Conservation (phyloP, 2,113 vertebrate genomes). For the Oophaga pumilio region DNA sequence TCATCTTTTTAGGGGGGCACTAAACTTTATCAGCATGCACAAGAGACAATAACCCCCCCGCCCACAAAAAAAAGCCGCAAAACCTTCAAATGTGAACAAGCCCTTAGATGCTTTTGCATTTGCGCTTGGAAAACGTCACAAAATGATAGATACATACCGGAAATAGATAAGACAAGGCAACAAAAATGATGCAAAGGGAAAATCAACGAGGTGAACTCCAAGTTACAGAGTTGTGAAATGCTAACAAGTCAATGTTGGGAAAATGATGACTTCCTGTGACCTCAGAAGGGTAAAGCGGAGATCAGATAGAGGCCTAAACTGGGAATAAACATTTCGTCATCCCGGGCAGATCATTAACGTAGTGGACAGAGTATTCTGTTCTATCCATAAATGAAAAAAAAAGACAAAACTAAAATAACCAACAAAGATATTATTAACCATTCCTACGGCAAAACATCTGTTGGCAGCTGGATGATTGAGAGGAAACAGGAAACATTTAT, state of each 20-base stretch:
- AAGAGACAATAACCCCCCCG: too few relatives aligned
- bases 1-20: too few relatives aligned
- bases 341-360: background rate
- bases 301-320: constrained; percentile 28
- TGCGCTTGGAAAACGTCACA: too few relatives aligned
- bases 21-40: too few relatives aligned
- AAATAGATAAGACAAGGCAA: background rate
- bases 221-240: constrained; percentile 23
- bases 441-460: background rate
- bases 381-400: background rate
- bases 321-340: constrained; percentile 46
- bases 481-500: background rate
- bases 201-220: background rate
- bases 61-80: too few relatives aligned
- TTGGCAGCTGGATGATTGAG: background rate
- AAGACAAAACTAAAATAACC: constrained; percentile 31
- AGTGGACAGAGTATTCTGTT: constrained; percentile 13
- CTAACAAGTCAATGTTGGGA: constrained; percentile 40
- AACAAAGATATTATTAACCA: constrained; percentile 17
- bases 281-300: constrained; percentile 28
- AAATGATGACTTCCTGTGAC: constrained; percentile 52
- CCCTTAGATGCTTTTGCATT: too few relatives aligned
- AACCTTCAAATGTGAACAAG: too few relatives aligned
- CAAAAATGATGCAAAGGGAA: background rate
- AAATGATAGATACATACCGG: background rate